phyloP scores from a whole-genome alignment of 2,113 vertebrate genomes.

The Taxidea taxus region DNA sequence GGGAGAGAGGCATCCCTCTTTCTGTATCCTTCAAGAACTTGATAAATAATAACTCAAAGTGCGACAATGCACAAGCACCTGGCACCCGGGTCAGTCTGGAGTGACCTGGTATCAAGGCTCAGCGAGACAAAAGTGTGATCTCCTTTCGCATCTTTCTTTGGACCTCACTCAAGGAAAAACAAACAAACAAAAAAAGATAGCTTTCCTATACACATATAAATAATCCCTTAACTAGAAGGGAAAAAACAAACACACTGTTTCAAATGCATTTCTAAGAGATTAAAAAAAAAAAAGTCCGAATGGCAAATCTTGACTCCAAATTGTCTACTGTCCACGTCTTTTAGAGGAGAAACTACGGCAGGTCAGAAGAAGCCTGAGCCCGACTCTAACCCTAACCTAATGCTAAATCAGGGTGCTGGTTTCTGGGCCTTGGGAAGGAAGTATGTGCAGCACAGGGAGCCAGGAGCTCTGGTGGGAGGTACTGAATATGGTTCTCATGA shows the following conservation, averaged over 20 bases:
- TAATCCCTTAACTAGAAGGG: conserved; percentile 82
- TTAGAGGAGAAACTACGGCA: not conserved
- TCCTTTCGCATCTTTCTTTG: conserved; percentile 64
- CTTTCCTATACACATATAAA: conserved; percentile 80
- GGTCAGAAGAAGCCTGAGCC: not conserved
- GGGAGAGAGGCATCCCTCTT: not conserved
- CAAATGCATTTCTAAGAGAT: conserved; percentile 75
- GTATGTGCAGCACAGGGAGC: not conserved
- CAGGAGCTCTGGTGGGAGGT: not conserved
- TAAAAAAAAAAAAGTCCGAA: conserved; percentile 56
- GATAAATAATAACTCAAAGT: conserved; percentile 61
- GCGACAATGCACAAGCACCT: conserved; percentile 7
- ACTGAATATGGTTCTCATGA: not conserved
- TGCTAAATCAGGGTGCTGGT: not conserved
- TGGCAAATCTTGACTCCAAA: conserved; percentile 72
- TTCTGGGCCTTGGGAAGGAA: not conserved
- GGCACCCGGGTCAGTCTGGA: not conserved
- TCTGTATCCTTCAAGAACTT: conserved; percentile 54
- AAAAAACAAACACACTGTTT: conserved; percentile 75
- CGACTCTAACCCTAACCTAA: not conserved
- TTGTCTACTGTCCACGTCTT: not conserved
- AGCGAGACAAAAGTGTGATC: conserved; percentile 51
- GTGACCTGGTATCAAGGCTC: not conserved
- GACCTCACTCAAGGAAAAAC: conserved; percentile 47
- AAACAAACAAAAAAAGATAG: not conserved